Evolutionary conservation across 2,888 invertebrate species (phyloP), one percentile per base, ranked within the genome.

Genomic region (Doris montereyensis): DNA sequence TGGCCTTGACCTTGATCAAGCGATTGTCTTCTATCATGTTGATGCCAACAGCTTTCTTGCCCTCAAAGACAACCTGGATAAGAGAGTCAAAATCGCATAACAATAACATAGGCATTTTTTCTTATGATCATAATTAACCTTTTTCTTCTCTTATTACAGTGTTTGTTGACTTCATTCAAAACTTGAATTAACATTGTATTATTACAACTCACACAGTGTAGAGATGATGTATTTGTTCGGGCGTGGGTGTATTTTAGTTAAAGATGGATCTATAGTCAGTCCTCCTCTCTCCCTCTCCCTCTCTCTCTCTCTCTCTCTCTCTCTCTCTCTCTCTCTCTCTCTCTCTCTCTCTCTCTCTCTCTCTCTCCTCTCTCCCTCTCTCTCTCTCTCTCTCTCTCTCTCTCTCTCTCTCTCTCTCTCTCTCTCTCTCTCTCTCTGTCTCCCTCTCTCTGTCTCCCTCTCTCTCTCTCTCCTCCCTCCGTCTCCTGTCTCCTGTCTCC

Each of bases 1-100:
- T 68, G 13, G 72, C 78, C 4, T 26, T 0, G 2, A 80, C 79
- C 34, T 4, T 30, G 28, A 78, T 41, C 35, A 77, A 77, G 3
- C 76, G 67, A 17, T 80, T 77, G 5, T 81, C 52, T 21, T 71
- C 67, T 13, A 81, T 71, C 17, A 82, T 26, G 17, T 77, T 67
- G 34, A 82, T 75, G 0, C 80, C 82, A 0, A 79, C 79, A 0
- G 81, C 82, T 5, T 68, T 67, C 52, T 77, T 79, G 17, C 78
- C 81, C 34, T 82, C 76, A 58, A 82, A 68, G 26, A 82, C 4
- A 13, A 82, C 77, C 80, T 80, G 74, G n/a, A 32, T 0, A 34
- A 78, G 26, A 68, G 13, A 10, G 21, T 17, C 34, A 34, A 35
- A 58, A 30, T n/a, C n/a, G n/a, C n/a, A n/a, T n/a, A 67, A 34